Conservation (phyloP, 2,888 invertebrate genomes). For the Serripes groenlandicus region DNA sequence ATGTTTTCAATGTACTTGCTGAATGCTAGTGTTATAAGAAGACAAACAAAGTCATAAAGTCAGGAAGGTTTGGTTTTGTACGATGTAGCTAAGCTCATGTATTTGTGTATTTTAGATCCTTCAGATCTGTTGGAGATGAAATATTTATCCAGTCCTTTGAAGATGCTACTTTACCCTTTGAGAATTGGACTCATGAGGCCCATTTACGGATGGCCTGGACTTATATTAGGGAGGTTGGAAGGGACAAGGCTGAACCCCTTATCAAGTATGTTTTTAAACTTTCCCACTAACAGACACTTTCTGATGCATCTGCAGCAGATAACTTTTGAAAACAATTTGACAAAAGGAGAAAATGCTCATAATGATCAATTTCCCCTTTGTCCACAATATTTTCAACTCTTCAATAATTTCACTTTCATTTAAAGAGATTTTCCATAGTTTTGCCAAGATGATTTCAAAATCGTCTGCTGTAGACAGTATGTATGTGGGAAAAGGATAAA, state of each 20-base stretch:
- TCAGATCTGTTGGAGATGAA: conserved; percentile 84
- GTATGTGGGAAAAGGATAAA: too few relatives aligned
- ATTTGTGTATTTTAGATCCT: conserved; percentile 76
- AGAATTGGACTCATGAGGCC: conserved; percentile 85
- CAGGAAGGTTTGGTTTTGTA: too few relatives aligned
- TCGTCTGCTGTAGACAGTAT: too few relatives aligned
- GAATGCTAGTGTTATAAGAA: too few relatives aligned
- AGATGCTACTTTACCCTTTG: conserved; percentile 83
- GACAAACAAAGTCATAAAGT: too few relatives aligned
- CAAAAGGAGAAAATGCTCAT: not conserved
- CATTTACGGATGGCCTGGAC: conserved; percentile 86
- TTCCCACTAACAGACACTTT: not conserved
- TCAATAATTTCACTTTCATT: too few relatives aligned
- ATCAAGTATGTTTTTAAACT: conserved; percentile 76
- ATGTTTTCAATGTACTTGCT: not conserved
- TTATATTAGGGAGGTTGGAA: conserved; percentile 83
- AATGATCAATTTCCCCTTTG: too few relatives aligned
- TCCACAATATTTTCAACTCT: too few relatives aligned
- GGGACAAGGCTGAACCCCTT: conserved; percentile 80
- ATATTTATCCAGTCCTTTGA: conserved; percentile 85
- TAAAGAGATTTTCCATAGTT: too few relatives aligned
- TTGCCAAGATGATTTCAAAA: too few relatives aligned
- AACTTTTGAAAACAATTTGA: not conserved
- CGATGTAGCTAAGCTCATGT: too few relatives aligned
- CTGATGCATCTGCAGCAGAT: not conserved